Conservation (phyloP, 2,113 vertebrate species). For the Cettia cetti region DNA sequence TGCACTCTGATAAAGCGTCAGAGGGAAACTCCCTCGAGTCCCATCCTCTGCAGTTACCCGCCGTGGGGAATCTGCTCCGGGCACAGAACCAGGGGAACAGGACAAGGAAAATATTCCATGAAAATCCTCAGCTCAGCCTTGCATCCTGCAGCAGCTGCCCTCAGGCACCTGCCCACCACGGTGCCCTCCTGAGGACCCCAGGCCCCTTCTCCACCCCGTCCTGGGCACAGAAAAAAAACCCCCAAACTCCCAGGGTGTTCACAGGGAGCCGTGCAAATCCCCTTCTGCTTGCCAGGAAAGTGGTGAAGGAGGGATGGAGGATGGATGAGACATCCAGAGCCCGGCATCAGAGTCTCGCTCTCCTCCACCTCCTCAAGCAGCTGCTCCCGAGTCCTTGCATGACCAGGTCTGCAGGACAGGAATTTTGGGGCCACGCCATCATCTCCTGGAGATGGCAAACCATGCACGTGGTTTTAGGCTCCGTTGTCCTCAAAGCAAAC, state of each 20-base stretch:
- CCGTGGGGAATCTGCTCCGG: not conserved
- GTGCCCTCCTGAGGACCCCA: not conserved
- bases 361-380: not conserved
- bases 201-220: not conserved
- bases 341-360: not conserved
- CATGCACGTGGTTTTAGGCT: accelerated
- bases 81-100: not conserved
- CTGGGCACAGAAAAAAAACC: not conserved
- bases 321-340: not conserved
- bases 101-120: not conserved
- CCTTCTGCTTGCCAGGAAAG: accelerated
- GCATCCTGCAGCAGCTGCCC: not conserved
- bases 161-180: accelerated
- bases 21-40: not conserved
- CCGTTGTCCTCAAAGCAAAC: not conserved
- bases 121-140: accelerated
- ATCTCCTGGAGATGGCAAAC: not conserved
- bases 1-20: not conserved
- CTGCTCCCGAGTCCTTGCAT: not conserved
- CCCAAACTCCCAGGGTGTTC: accelerated
- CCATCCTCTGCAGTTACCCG: not conserved
- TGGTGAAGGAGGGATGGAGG: not conserved
- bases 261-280: not conserved
- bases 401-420: not conserved
- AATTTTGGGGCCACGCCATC: not conserved